Conservation (phyloP, 2,797 vertebrate genomes). For the Capromys pilorides region DNA sequence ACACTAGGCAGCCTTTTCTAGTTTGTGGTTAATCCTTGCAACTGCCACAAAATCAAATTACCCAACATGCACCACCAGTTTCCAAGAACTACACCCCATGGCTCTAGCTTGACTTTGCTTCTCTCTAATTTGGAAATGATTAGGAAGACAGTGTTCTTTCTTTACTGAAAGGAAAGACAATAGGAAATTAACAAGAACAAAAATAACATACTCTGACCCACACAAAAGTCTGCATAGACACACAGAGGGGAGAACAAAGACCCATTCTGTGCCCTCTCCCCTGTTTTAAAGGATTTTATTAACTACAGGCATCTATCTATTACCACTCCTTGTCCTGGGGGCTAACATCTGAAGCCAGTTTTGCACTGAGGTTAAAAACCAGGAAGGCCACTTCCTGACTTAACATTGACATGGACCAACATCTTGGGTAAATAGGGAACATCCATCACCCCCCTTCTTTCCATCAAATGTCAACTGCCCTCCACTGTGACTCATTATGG, state of each 20-base stretch:
- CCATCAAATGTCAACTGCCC: not conserved
- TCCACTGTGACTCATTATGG: not conserved
- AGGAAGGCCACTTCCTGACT: not conserved
- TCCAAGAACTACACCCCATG: slow-evolving; percentile 10
- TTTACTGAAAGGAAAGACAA: slow-evolving; percentile 62
- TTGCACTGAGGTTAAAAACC: slow-evolving; percentile 53
- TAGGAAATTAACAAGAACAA: slow-evolving; percentile 55
- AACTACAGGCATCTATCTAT: slow-evolving; percentile 63
- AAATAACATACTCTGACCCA: slow-evolving; percentile 2
- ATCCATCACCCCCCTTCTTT: not conserved
- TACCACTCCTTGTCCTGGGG: slow-evolving; percentile 58
- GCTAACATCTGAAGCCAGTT: slow-evolving; percentile 69
- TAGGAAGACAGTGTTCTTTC: slow-evolving; percentile 56
- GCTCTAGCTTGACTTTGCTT: slow-evolving; percentile 56
- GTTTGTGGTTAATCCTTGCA: slow-evolving; percentile 62
- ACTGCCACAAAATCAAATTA: slow-evolving; percentile 76
- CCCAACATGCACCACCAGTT: slow-evolving; percentile 40
- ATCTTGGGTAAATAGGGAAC: slow-evolving; percentile 14
- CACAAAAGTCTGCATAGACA: slow-evolving; percentile 67
- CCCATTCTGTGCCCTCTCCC: slow-evolving; percentile 53
- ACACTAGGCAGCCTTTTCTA: slow-evolving; percentile 35
- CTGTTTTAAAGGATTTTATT: slow-evolving; percentile 67
- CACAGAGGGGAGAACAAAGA: slow-evolving; percentile 69
- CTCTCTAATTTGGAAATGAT: slow-evolving; percentile 55
- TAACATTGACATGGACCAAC: slow-evolving; percentile 17